Conservation (phyloP, 2,113 vertebrate species). For the Hydrolagus affinis region DNA sequence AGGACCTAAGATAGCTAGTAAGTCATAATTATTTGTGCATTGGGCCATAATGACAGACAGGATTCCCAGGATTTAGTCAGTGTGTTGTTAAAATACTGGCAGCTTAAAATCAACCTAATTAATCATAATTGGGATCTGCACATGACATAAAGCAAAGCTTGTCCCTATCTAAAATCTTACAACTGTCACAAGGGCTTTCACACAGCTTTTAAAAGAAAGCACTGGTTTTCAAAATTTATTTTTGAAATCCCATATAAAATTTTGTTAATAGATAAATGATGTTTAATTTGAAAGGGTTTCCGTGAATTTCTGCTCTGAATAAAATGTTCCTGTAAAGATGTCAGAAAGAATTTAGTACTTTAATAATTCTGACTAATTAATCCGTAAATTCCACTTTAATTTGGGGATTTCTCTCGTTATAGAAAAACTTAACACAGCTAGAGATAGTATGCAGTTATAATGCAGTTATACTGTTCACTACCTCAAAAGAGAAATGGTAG, state of each 20-base stretch:
- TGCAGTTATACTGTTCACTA: background rate
- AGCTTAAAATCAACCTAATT: constrained; percentile 31
- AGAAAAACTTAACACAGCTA: constrained; percentile 15
- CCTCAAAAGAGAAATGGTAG: background rate
- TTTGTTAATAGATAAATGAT: constrained; percentile 24
- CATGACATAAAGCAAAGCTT: constrained; percentile 12
- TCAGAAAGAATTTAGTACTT: constrained; percentile 28
- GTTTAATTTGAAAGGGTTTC: constrained; percentile 26
- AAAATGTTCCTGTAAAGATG: constrained; percentile 31
- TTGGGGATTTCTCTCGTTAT: background rate
- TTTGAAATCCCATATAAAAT: constrained; percentile 6
- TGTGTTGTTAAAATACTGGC: constrained; percentile 20
- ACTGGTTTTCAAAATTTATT: constrained; percentile 27
- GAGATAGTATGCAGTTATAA: constrained; percentile 7
- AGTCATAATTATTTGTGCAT: constrained; percentile 30
- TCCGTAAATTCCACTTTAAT: constrained; percentile 26
- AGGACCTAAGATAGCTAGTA: constrained; percentile 18
- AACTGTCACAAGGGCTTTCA: constrained; percentile 25
- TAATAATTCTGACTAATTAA: constrained; percentile 31
- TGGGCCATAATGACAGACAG: constrained; percentile 26
- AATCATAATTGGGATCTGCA: constrained; percentile 29
- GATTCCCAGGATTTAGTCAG: constrained; percentile 24
- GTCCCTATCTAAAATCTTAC: constrained; percentile 24
- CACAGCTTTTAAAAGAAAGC: constrained; percentile 20
- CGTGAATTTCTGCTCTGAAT: background rate